Base-by-base conservation (phyloP, 2,797 vertebrate species). In the Hyperoplus immaculatus region DNA sequence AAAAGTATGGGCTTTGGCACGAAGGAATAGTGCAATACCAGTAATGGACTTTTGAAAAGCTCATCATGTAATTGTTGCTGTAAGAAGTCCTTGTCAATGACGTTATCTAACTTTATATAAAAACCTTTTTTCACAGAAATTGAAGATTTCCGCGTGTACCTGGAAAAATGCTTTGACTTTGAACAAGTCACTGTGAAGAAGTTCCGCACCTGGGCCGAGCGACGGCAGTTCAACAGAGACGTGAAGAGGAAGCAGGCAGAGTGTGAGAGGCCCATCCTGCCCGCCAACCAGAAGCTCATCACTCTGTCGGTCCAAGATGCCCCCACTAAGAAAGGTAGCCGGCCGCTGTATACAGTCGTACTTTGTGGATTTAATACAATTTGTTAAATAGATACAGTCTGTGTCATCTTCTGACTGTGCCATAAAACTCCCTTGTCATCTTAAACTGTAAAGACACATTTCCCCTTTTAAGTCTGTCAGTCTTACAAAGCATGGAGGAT, bases 111-210 rank as follows among this genome's bases (percentile, higher is more conserved):
- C 54, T 18, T 46, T 0, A 2, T 80, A 64, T 29, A 29, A 29
- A 59, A 57, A 82, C 45, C 12, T 68, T 51, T 68, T 51, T 41
- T 61, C 38, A 2, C 88, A 99, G 98, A 97, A 65, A 94, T 99
- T 75, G 97, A 99, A 76, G 97, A 98, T n/a, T 99, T 99, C 73
- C 95, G 97, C 13, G 77, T 83, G 77, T 99, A 99, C 73, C 91
- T 99, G 75, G 97, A 97, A 67, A 99, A 98, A 86, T 95, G 98
- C 79, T 99, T 99, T 82, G 98, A 99, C 91, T 99, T 99, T 59
- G 98, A 99, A 67, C 98, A 99, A 94, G 98, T 99, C 75, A 99
- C 98, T 0, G 98, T 99, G 46, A 99, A 99, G 87, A 99, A 99
- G 76, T 99, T 99, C 81, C 95, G 98, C 21, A 99, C 98, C 0